Evolutionary conservation across 1,140 invertebrate species (phyloP).

Genomic region (Maconellicoccus hirsutus): DNA sequence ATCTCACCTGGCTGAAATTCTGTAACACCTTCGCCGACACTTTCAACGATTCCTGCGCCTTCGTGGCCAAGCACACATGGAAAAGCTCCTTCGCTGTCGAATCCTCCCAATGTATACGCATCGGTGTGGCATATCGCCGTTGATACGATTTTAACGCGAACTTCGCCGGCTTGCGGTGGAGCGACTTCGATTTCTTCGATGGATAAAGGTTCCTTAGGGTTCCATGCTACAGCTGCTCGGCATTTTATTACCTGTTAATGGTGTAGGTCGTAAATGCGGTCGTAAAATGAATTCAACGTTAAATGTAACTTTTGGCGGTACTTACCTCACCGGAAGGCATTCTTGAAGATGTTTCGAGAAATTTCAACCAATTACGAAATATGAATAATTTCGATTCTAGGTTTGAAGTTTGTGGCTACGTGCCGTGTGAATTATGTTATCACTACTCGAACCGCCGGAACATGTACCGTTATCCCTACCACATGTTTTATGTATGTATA

Average conservation of each 20-base stretch:
- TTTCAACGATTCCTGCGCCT: slow-evolving; percentile 91
- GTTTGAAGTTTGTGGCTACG: too few species aligned
- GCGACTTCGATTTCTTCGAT: slow-evolving; percentile 88
- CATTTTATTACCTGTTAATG: slow-evolving; percentile 62
- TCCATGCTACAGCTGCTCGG: slow-evolving; percentile 85
- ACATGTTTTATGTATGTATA: too few species aligned
- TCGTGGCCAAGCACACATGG: slow-evolving; percentile 89
- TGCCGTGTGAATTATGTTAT: too few species aligned
- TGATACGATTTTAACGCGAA: slow-evolving; percentile 60
- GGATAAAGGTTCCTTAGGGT: slow-evolving; percentile 67
- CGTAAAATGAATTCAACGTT: too few species aligned
- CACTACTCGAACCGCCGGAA: too few species aligned
- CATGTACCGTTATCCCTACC: too few species aligned
- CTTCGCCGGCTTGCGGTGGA: slow-evolving; percentile 79
- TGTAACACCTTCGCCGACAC: slow-evolving; percentile 85
- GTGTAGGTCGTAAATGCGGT: too few species aligned
- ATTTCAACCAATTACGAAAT: too few species aligned
- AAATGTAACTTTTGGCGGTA: not conserved
- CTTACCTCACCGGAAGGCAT: not conserved
- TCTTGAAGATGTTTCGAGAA: not conserved
- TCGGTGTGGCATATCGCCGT: slow-evolving; percentile 98
- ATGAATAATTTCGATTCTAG: too few species aligned
- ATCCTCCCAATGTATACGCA: slow-evolving; percentile 81
- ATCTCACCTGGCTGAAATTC: slow-evolving; percentile 60
- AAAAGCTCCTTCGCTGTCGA: slow-evolving; percentile 88